Evolutionary conservation across 2,888 invertebrate genomes (phyloP).

Genomic region (Tubulanus polymorphus): DNA sequence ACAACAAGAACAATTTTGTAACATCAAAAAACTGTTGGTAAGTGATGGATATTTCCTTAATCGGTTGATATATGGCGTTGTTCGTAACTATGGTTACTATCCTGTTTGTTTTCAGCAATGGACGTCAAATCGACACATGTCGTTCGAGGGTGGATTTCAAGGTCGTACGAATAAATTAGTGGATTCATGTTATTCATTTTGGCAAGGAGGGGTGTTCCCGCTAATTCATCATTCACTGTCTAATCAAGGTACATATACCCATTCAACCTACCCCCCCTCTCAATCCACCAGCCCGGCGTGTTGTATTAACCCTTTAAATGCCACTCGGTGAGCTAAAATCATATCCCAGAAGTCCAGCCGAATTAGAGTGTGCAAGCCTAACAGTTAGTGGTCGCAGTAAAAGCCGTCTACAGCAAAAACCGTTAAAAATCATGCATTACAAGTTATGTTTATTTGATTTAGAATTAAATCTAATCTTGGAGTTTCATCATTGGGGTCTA

Average conservation of each 20-base stretch:
- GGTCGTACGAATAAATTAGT: constrained; percentile 97
- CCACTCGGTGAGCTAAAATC: too few relatives aligned
- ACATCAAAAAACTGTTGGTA: constrained; percentile 66
- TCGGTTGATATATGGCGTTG: not conserved
- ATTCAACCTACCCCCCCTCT: too few relatives aligned
- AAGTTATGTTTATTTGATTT: too few relatives aligned
- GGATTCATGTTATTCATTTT: constrained; percentile 98
- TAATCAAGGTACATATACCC: constrained; percentile 24
- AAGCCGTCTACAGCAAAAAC: too few relatives aligned
- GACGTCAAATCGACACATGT: constrained; percentile 88
- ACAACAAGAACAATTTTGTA: constrained; percentile 69
- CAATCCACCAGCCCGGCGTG: too few relatives aligned
- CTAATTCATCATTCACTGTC: constrained; percentile 64
- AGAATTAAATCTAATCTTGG: too few relatives aligned
- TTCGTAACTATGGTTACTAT: not conserved
- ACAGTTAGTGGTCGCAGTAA: too few relatives aligned
- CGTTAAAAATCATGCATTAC: too few relatives aligned
- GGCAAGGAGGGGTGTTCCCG: constrained; percentile 93
- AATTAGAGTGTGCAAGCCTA: too few relatives aligned
- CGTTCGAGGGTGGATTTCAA: constrained; percentile 88
- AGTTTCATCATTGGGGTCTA: too few relatives aligned
- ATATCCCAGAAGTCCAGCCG: too few relatives aligned
- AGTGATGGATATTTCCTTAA: constrained; percentile 16
- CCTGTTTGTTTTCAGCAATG: constrained; percentile 61
- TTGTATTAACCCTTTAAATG: too few relatives aligned